Evolutionary conservation across 1,140 invertebrate genomes (phyloP), one percentile per base, ranked within the genome.

Genomic region (Phthorimaea operculella): DNA sequence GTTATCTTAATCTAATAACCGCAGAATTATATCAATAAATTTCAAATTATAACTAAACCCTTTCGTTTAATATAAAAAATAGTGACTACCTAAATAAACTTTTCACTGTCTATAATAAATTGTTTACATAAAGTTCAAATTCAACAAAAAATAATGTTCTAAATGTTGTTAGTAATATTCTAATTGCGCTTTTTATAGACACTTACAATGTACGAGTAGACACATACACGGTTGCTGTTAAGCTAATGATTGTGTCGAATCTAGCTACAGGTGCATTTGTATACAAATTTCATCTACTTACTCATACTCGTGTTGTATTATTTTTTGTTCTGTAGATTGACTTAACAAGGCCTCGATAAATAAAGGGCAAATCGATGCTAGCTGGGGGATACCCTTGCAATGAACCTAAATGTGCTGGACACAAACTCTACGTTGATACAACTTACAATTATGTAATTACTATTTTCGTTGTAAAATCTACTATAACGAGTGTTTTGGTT

Each of bases 391-490:
- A 39, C n/a, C 10, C 21, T 39, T n/a, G 10, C 36, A n/a, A 2
- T 39, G 36, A 39, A 39, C 36, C 2, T 28, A 39, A 39, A 12
- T 10, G 36, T 39, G 36, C 36, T n/a, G 44, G 15, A 9, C n/a
- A 47, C 15, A 15, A 4, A 17, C 12, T 47, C 36, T 39, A 39
- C 36, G 16, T 3, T 47, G 52, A 53, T 45, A 61, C 66, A 57
- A 62, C 56, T 62, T 64, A 64, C 51, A 54, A 59, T 57, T 57
- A 60, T 60, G 59, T 52, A 18, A 62, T 66, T 63, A 51, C 64
- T 72, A 78, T 74, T 68, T 83, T 80, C 77, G 77, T 83, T 83
- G 76, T 83, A 72, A 78, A 74, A 74, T 70, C 71, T 72, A 73
- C 67, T 42, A 59, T 73, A 74, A 78, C 69, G 72, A 71, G 60